Evolutionary conservation across 2,113 vertebrate genomes (phyloP).

Genomic region (Sminthopsis crassicaudata): DNA sequence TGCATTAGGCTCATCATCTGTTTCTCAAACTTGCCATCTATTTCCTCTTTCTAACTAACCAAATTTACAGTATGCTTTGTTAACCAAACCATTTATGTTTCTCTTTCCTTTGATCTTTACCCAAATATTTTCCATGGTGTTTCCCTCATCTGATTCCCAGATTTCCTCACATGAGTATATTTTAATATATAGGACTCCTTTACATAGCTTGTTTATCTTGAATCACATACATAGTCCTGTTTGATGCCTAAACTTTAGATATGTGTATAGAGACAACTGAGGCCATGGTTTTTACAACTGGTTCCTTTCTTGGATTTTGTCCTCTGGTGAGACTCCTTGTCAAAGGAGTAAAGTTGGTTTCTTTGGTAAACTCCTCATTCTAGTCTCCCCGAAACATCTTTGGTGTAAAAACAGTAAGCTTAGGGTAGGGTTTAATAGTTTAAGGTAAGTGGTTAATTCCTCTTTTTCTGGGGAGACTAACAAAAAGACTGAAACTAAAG

Average conservation of each 20-base stretch:
- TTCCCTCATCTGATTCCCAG: neutral
- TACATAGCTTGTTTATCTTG: neutral
- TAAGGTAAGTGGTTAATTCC: neutral
- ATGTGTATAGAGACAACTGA: neutral
- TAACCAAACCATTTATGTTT: neutral
- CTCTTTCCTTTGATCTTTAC: neutral
- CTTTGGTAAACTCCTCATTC: neutral
- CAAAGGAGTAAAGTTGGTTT: neutral
- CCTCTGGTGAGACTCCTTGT: neutral
- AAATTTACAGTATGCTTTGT: neutral
- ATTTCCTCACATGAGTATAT: neutral
- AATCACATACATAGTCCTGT: neutral
- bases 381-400: neutral
- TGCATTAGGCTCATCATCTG: neutral
- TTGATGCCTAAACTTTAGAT: neutral
- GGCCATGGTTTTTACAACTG: neutral
- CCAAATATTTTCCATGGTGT: neutral
- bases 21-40: neutral
- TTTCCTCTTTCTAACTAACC: neutral
- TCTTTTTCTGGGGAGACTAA: neutral
- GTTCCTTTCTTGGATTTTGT: neutral
- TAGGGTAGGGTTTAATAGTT: neutral
- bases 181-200: neutral
- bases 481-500: neutral
- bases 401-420: neutral